Conservation (phyloP, 2,113 vertebrate species). For the Mystacornis crossleyi region DNA sequence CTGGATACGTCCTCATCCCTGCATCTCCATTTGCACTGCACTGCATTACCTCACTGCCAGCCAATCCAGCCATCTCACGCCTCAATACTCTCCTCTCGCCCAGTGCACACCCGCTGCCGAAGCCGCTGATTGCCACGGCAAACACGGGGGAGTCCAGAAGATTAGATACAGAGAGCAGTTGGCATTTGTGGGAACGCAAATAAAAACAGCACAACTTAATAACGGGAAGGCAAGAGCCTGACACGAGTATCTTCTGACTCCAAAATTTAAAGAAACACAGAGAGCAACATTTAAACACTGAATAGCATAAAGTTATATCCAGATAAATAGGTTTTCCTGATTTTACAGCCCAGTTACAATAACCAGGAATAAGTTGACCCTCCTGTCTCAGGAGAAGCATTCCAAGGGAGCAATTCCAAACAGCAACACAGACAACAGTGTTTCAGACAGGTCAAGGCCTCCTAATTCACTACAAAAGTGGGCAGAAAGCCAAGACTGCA, state of each 20-base stretch:
- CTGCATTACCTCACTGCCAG: slow-evolving; percentile 69
- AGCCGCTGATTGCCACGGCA: not conserved
- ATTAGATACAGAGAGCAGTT: not conserved
- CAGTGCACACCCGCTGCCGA: not conserved
- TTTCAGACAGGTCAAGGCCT: not conserved
- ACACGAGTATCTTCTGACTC: not conserved
- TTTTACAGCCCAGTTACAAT: not conserved
- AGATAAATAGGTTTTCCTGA: not conserved
- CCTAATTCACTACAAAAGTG: not conserved
- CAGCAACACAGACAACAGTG: not conserved
- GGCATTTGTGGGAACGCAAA: not conserved
- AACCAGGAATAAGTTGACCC: not conserved
- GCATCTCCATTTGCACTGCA: slow-evolving; percentile 52
- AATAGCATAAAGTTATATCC: not conserved
- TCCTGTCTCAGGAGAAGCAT: not conserved
- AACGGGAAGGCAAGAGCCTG: not conserved
- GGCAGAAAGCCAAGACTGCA: not conserved
- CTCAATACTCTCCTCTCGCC: slow-evolving; percentile 13
- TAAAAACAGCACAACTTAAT: not conserved
- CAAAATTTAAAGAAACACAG: not conserved
- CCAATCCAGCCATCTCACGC: slow-evolving; percentile 51
- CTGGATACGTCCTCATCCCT: not conserved
- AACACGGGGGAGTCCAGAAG: not conserved
- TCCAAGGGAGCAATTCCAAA: not conserved
- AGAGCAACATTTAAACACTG: not conserved